Base-by-base conservation (phyloP, 2,113 vertebrate species). In the Regulus satrapa region DNA sequence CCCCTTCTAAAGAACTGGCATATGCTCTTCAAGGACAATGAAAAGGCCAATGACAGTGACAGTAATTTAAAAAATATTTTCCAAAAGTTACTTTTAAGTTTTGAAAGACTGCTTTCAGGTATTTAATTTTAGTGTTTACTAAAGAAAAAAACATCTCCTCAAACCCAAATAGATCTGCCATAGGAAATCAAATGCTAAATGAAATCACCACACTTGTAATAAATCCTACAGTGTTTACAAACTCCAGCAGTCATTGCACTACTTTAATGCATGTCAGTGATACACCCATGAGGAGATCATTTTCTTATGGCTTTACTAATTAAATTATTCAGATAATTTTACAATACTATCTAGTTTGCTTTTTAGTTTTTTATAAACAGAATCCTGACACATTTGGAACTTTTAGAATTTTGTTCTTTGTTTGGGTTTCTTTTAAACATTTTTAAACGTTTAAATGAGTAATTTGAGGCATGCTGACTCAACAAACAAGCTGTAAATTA, bases 311-410 rank as follows among this genome's bases (percentile, higher is more conserved):
- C 32, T 93, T 81, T 40, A 63, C 34, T 55, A 0, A 66, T 24
- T 2, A 58, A 55, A 74, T 66, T 73, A 61, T 41, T 89, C 46
- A 58, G 10, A 11, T 58, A 62, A 48, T 48, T 90, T 52, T 45
- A 62, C 3, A 51, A 9, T 10, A 29, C 6, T 15, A 55, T 38
- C 17, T 34, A 49, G 15, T 18, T 78, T 13, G 23, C 5, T 45
- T 49, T 79, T 67, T 14, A 4, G 8, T 26, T n/a, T 67, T 58
- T 64, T 19, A 9, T 51, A 15, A 64, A 56, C 9, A 61, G 7
- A 85, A 71, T 36, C 9, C 21, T 59, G 29, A 6, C 0, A 11
- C 2, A 0, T 26, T 77, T 19, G 5, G 9, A 0, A 18, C 71
- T 64, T 38, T 56, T 8, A 18, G 3, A 14, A 14, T 62, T 79